Evolutionary conservation across 1,140 invertebrate genomes (phyloP).

Genomic region (Mamestra configurata): DNA sequence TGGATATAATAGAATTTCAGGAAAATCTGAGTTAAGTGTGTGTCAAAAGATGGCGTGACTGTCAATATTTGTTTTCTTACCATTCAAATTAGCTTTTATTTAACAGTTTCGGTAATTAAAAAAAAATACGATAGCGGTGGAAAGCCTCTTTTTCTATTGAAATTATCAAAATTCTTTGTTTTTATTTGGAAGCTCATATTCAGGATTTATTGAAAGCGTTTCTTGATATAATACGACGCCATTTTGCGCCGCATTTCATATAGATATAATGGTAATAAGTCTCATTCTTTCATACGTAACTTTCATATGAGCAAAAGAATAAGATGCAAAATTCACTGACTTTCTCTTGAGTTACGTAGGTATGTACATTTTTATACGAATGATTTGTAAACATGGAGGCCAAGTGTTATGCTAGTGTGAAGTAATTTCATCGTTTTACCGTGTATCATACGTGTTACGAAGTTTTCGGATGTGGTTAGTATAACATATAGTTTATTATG

Average conservation of each 20-base stretch:
- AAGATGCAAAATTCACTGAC: conserved; percentile 75
- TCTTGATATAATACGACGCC: conserved; percentile 67
- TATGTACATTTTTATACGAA: conserved; percentile 78
- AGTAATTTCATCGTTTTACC: conserved; percentile 59
- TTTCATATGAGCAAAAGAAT: conserved; percentile 71
- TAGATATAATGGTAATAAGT: conserved; percentile 72
- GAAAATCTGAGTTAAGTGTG: not conserved
- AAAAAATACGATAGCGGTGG: conserved; percentile 6
- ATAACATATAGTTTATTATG: conserved; percentile 47
- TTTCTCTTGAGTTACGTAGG: conserved; percentile 74
- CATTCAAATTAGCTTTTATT: conserved; percentile 38
- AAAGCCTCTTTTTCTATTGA: not conserved
- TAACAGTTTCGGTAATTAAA: conserved; percentile 15
- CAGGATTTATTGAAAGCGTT: conserved; percentile 12
- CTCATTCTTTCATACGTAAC: conserved; percentile 69
- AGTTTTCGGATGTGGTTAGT: conserved; percentile 68
- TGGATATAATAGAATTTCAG: not conserved
- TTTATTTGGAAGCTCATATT: not conserved
- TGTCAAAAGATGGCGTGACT: conserved; percentile 40
- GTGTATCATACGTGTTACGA: conserved; percentile 49
- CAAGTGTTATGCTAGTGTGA: conserved; percentile 72
- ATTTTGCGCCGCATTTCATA: conserved; percentile 80
- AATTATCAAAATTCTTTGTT: not conserved
- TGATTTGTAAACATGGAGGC: conserved; percentile 87
- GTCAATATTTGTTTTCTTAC: conserved; percentile 1